Conservation (phyloP, 2,888 invertebrate genomes). For the Yponomeuta cagnagella region DNA sequence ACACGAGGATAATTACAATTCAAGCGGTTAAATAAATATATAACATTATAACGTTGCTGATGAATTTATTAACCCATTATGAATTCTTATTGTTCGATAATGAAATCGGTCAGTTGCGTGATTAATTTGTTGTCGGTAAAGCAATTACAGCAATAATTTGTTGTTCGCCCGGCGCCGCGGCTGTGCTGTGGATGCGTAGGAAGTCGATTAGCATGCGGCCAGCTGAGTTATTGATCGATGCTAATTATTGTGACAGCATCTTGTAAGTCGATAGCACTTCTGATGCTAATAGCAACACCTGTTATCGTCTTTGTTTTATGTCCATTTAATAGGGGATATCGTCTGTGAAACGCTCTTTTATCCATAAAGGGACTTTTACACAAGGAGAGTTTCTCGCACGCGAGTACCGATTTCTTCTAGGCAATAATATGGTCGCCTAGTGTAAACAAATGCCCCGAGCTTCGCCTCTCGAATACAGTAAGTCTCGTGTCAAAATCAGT, state of each 20-base stretch:
- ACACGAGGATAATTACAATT: slow-evolving; percentile 8
- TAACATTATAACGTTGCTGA: slow-evolving; percentile 18
- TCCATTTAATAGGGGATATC: not conserved
- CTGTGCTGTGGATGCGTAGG: slow-evolving; percentile 40
- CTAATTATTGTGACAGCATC: slow-evolving; percentile 55
- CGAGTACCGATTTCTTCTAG: no score
- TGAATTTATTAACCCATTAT: slow-evolving; percentile 33
- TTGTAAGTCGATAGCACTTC: slow-evolving; percentile 32
- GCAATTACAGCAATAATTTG: slow-evolving; percentile 63
- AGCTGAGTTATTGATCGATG: slow-evolving; percentile 54
- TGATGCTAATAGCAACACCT: slow-evolving; percentile 11
- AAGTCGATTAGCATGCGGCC: slow-evolving; percentile 39
- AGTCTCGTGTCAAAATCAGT: no score
- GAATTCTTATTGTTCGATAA: slow-evolving; percentile 47
- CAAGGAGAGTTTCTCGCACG: no score
- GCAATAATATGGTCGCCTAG: no score
- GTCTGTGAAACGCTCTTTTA: not conserved
- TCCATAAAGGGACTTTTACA: not conserved
- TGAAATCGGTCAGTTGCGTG: slow-evolving; percentile 57
- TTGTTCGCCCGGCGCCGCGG: slow-evolving; percentile 25
- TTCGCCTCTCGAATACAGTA: no score
- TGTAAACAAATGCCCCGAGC: no score
- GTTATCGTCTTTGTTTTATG: slow-evolving; percentile 7
- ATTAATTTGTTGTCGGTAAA: slow-evolving; percentile 59
- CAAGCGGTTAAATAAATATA: slow-evolving; percentile 2